Conservation (phyloP, 2,888 invertebrate species). For the Diplolepis rosae region DNA sequence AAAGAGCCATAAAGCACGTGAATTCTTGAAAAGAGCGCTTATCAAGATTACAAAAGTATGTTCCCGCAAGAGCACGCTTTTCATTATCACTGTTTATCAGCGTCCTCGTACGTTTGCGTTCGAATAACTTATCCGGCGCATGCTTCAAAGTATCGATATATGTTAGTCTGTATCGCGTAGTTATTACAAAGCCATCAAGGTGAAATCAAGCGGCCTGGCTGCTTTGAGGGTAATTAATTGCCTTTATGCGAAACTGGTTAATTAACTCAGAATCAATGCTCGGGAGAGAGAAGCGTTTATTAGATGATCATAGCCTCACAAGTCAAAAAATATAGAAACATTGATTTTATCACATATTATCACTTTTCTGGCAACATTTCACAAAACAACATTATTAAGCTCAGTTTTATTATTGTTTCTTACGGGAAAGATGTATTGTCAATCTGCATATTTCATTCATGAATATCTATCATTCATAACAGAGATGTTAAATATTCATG, state of each 20-base stretch:
- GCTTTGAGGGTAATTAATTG: conserved; percentile 18
- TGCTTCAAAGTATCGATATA: conserved; percentile 16
- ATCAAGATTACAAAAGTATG: conserved; percentile 14
- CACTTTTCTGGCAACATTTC: neutral
- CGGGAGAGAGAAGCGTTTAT: neutral
- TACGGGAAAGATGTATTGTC: neutral
- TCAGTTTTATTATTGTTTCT: neutral
- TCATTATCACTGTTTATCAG: conserved; percentile 18
- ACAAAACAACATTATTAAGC: conserved; percentile 1
- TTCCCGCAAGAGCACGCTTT: conserved; percentile 4
- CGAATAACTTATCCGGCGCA: neutral
- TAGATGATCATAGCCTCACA: neutral
- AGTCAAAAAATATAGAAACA: neutral
- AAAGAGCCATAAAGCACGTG: neutral
- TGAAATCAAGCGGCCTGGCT: conserved; percentile 5
- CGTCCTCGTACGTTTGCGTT: conserved; percentile 1
- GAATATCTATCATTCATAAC: neutral
- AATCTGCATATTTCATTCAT: conserved; percentile 19
- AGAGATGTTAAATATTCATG: neutral
- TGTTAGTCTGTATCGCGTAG: conserved; percentile 1
- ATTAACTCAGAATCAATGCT: conserved; percentile 6
- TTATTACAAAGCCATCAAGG: conserved; percentile 25
- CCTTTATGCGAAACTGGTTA: conserved; percentile 26
- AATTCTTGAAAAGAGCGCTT: neutral
- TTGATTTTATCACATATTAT: neutral